These are phyloP conservation scores for Ammodytes dubius DNA, from an alignment of 2,113 vertebrate species.

Conservation along the genomic window DNA sequence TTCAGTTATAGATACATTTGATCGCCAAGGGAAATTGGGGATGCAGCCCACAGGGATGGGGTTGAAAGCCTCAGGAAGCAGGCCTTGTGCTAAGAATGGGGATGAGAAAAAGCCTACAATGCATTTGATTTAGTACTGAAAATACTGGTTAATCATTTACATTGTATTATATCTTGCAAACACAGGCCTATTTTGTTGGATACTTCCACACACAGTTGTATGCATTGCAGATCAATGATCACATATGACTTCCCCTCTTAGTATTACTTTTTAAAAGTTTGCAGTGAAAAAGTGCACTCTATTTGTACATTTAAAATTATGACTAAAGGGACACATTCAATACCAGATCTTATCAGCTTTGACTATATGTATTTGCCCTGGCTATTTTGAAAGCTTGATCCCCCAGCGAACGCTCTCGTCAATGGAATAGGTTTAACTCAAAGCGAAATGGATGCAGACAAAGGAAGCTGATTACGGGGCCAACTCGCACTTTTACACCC, in stretches of 20 bases:
- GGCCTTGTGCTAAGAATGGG: not conserved
- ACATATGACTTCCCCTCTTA: not conserved
- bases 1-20: not conserved
- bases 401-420: not conserved
- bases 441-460: slow-evolving; percentile 47
- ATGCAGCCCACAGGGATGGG: not conserved
- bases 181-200: not conserved
- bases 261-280: not conserved
- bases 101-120: no score
- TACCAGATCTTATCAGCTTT: not conserved
- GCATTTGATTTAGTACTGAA: not conserved
- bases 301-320: not conserved
- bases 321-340: not conserved
- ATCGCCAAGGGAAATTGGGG: not conserved
- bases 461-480: slow-evolving; percentile 53
- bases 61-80: not conserved
- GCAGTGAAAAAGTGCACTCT: not conserved
- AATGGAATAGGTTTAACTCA: slow-evolving; percentile 15
- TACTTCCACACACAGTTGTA: not conserved
- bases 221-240: not conserved
- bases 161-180: not conserved
- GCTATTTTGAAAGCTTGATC: not conserved
- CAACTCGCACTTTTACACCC: slow-evolving; percentile 25
- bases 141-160: not conserved
- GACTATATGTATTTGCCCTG: not conserved